Evolutionary conservation across 2,888 invertebrate species (phyloP).

Genomic region (Cyclophora punctaria): DNA sequence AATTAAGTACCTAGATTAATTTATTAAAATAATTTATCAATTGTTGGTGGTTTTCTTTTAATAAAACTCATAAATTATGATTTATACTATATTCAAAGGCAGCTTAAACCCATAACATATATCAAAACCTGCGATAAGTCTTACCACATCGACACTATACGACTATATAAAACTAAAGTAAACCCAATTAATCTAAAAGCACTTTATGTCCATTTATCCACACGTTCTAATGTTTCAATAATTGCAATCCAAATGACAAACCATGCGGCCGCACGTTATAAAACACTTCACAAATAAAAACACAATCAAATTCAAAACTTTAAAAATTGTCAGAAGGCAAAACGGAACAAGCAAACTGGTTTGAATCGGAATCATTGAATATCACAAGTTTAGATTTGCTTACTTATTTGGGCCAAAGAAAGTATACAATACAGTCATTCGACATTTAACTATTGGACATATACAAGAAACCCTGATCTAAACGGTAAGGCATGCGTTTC

Average conservation of each 20-base stretch:
- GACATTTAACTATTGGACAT: no score
- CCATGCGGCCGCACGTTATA: no score
- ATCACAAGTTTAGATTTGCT: conserved; percentile 1
- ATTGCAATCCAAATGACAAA: no score
- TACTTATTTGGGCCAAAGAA: conserved; percentile 10
- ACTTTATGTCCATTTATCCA: conserved; percentile 19
- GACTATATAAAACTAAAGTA: conserved; percentile 52
- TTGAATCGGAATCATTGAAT: not conserved
- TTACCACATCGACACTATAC: conserved; percentile 8
- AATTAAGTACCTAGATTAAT: no score
- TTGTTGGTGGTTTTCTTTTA: conserved; percentile 1
- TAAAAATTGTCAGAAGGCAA: no score
- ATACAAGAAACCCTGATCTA: no score
- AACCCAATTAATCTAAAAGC: conserved; percentile 46
- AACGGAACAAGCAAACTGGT: no score
- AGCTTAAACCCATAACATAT: conserved; percentile 43
- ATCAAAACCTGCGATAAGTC: conserved; percentile 49
- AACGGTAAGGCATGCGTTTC: no score
- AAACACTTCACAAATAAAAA: no score
- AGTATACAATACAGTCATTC: conserved; percentile 1
- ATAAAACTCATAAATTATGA: conserved; percentile 11
- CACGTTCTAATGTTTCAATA: conserved; percentile 10
- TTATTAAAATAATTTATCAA: no score
- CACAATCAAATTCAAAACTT: no score
- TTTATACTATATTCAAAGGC: conserved; percentile 21